Conservation (phyloP, 2,888 invertebrate species). For the Hypomecis atomaria region DNA sequence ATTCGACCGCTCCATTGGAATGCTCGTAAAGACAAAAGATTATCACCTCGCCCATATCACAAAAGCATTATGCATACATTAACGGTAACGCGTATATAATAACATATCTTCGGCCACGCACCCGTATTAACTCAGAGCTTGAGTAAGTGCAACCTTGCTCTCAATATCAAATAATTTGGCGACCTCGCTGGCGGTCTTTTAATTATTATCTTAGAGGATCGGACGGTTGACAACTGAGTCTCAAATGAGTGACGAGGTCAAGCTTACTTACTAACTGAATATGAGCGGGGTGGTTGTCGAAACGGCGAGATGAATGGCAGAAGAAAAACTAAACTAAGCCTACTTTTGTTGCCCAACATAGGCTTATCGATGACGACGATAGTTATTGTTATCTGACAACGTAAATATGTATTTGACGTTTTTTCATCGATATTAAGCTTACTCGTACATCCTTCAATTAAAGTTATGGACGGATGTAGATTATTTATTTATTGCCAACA, state of each 20-base stretch:
- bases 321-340: background rate
- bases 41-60: conserved; percentile 30
- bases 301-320: conserved; percentile 7
- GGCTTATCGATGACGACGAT: no score
- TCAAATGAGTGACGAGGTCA: conserved; percentile 31
- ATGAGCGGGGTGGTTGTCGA: conserved; percentile 13
- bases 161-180: conserved; percentile 76
- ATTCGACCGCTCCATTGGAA: conserved; percentile 9
- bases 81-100: conserved; percentile 78
- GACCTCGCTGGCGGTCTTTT: conserved; percentile 76
- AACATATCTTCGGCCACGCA: conserved; percentile 66
- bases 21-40: conserved; percentile 30
- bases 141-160: conserved; percentile 72
- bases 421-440: no score
- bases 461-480: no score
- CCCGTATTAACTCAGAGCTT: conserved; percentile 55
- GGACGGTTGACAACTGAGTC: conserved; percentile 65
- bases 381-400: no score
- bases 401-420: no score
- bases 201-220: conserved; percentile 74
- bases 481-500: no score
- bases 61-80: conserved; percentile 45
- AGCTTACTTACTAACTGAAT: conserved; percentile 11
- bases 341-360: no score
- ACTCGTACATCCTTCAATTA: no score